Evolutionary conservation across 2,797 vertebrate genomes (phyloP), one percentile per base, ranked within the genome.

Genomic region (Sebastes itinus): DNA sequence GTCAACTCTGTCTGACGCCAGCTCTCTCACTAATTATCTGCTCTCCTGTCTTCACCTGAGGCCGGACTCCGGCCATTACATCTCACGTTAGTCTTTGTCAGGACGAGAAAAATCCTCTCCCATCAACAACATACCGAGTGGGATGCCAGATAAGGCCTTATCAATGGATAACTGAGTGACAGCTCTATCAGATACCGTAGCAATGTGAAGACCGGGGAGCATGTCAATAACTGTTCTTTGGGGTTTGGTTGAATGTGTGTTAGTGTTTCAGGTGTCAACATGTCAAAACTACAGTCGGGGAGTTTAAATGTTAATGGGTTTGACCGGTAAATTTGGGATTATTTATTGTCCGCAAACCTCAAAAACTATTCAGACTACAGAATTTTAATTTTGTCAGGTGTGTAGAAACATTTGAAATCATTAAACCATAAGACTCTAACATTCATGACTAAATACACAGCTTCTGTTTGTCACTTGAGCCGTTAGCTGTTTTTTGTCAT

Each of bases 1-100:
- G 83, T 92, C 85, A 86, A 58, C 61, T 75, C 83, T 72, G 66
- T 72, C 83, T 88, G 85, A 87, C 77, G 70, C 85, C 81, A 90
- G 54, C 69, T 75, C 75, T 68, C 80, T 72, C 81, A 72, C 83
- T 88, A 85, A 86, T 92, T 84, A 88, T 86, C 87, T 65, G 30
- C 60, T 68, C 63, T 81, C 38, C 49, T 81, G 81, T 89, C 87
- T 88, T 85, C 78, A 87, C 90, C 90, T 28, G 60, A 77, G 35
- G 86, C 84, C 79, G 75, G 68, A 70, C 60, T 81, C 64, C 33
- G 60, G 64, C 32, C 80, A 61, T 84, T 81, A 78, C 58, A 64
- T 66, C 68, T 81, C 20, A 0, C 9, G 65, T 80, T 82, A 9
- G 75, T 87, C 75, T 78, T 62, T 73, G 30, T 91, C 75, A 65